A percentile compares a stretch with the other conserved stretches of the same genome.
Evolutionary conservation across 2,797 vertebrate genomes (phyloP).

Genomic region (Melanitta fusca): DNA sequence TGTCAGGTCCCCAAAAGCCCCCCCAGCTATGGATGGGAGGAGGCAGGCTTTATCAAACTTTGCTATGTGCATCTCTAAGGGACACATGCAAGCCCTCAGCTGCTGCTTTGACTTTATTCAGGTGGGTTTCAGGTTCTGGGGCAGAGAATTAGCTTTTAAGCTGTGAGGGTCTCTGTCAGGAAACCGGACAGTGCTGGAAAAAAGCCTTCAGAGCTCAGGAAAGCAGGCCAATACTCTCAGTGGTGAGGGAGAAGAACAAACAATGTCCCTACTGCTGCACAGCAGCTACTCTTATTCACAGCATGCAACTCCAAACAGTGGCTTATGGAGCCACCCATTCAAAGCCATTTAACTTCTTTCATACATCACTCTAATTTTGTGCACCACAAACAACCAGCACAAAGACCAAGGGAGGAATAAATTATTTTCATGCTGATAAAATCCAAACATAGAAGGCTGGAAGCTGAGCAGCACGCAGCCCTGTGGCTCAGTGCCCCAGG

Average conservation of each 20-base stretch:
- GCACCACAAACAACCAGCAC: not conserved
- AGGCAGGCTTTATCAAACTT: not conserved
- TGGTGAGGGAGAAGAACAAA: not conserved
- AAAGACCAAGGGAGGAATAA: not conserved
- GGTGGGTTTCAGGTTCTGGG: not conserved
- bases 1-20: not conserved
- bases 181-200: not conserved
- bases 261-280: accelerated
- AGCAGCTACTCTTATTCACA: not conserved
- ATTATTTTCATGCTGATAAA: constrained; percentile 2
- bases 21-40: not conserved
- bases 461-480: not conserved
- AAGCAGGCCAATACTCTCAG: not conserved
- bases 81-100: not conserved
- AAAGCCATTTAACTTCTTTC: not conserved
- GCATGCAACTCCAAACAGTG: not conserved
- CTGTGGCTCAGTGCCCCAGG: accelerated
- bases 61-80: accelerated
- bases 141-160: not conserved
- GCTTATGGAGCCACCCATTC: not conserved
- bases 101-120: not conserved
- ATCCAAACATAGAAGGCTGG: not conserved
- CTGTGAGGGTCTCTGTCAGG: not conserved
- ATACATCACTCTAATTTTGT: not conserved
- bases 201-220: not conserved